phyloP scores from a whole-genome alignment of 2,113 vertebrate genomes.

The Callorhinus ursinus region DNA sequence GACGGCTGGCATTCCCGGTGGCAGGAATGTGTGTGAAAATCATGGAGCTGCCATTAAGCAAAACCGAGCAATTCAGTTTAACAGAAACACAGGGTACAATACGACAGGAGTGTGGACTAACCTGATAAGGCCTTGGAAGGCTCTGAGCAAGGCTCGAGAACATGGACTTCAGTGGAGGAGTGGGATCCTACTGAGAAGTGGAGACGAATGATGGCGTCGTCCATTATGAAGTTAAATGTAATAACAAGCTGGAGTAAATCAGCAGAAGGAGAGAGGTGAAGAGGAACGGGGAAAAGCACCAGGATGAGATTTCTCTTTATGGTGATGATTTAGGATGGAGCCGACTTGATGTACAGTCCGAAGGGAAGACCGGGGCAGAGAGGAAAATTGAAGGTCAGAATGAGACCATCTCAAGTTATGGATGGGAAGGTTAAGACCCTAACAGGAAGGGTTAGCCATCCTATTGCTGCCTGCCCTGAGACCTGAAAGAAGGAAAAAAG shows the following conservation, averaged over 20 bases:
- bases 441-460: neutral
- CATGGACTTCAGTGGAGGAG: neutral
- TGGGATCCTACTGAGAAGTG: neutral
- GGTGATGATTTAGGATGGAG: neutral
- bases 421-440: neutral
- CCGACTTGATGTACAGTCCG: neutral
- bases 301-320: constrained; percentile 15
- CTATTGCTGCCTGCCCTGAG: neutral
- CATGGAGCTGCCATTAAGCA: neutral
- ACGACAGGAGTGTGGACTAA: neutral
- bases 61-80: neutral
- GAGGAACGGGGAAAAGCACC: neutral
- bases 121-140: neutral
- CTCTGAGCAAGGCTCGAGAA: neutral
- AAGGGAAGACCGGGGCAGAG: neutral
- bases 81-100: neutral
- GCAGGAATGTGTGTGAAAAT: neutral
- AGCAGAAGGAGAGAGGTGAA: neutral
- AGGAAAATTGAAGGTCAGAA: neutral
- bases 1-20: neutral
- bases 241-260: neutral
- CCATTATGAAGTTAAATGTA: neutral
- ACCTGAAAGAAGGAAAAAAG: neutral
- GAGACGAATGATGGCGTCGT: neutral
- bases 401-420: neutral